Percentiles rank a stretch among this genome's conserved stretches.
Conservation (phyloP, 1,140 invertebrate species). For the Rhopalosiphum padi region DNA sequence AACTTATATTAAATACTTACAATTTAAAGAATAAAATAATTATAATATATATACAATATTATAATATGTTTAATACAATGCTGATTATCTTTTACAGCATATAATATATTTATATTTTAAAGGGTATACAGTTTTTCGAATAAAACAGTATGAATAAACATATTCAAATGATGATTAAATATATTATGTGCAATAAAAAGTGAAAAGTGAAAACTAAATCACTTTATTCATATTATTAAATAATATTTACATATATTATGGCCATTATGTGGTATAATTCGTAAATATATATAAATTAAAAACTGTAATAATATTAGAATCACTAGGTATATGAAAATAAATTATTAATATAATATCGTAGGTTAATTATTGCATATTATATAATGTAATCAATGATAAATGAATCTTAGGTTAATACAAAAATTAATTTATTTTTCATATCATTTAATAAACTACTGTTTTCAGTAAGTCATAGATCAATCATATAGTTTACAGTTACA, state of each 20-base stretch:
- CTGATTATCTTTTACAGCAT: no score
- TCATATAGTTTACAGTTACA: background rate
- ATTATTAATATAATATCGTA: background rate
- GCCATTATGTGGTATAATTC: no score
- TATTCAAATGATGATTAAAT: background rate
- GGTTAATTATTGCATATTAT: slow-evolving; percentile 3
- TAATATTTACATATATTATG: background rate
- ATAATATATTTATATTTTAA: no score
- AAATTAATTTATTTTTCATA: slow-evolving; percentile 6
- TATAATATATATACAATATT: background rate
- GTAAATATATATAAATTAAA: no score
- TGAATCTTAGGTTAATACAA: background rate
- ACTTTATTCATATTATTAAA: background rate
- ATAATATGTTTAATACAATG: background rate
- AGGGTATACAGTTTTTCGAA: background rate
- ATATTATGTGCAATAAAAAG: background rate
- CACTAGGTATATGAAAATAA: background rate
- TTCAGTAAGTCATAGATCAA: slow-evolving; percentile 11
- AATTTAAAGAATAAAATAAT: no score
- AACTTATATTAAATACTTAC: no score
- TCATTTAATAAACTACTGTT: background rate
- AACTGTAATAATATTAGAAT: background rate
- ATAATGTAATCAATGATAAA: background rate
- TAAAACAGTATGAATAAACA: background rate
- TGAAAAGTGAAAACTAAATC: background rate